phyloP scores from a whole-genome alignment of 2,113 vertebrate species.

The Bufo bufo region DNA sequence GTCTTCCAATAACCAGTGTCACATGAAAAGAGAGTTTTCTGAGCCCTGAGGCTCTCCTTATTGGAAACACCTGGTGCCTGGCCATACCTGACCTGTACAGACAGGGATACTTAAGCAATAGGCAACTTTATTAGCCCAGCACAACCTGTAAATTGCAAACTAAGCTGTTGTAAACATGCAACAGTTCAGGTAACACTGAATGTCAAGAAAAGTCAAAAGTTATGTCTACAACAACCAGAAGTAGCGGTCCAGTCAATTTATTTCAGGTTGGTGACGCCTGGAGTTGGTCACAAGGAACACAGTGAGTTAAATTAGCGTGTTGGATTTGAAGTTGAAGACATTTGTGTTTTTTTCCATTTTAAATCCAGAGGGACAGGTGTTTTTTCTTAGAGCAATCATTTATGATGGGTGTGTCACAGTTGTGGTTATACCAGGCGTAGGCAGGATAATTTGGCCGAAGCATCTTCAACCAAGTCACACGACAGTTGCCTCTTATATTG shows the following conservation, averaged over 20 bases:
- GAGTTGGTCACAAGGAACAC: background rate
- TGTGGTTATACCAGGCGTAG: background rate
- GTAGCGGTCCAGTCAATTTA: background rate
- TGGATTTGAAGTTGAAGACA: background rate
- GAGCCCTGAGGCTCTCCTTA: background rate
- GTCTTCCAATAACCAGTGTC: background rate
- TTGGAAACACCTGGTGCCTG: constrained; percentile 31
- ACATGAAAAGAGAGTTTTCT: background rate
- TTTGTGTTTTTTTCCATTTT: background rate
- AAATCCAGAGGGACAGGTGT: constrained; percentile 18
- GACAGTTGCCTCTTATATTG: background rate
- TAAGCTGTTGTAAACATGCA: background rate
- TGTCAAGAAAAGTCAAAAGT: background rate
- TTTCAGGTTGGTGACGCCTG: background rate
- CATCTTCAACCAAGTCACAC: background rate
- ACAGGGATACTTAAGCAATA: background rate
- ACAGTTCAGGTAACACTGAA: background rate
- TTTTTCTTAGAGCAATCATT: background rate
- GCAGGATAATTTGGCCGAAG: background rate
- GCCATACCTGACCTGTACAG: constrained; percentile 27
- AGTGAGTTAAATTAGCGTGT: background rate
- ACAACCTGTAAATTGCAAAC: constrained; percentile 14
- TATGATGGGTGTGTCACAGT: constrained; percentile 15
- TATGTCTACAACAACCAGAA: background rate
- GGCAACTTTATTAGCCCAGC: background rate